Conservation (phyloP, 2,888 invertebrate species). For the Limnephilus rhombicus region DNA sequence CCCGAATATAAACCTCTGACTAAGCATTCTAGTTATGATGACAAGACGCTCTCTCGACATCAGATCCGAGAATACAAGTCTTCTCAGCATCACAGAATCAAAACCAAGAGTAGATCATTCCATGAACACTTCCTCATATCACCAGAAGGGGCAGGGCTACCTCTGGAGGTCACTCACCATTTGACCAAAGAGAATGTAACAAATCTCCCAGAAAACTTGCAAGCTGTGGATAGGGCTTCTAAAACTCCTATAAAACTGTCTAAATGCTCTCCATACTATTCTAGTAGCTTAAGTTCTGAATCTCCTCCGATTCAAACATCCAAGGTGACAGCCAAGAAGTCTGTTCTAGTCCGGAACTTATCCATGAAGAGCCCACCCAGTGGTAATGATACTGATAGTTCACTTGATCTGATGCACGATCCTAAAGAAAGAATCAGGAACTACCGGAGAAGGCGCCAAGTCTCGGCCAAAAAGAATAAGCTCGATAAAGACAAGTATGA, state of each 20-base stretch:
- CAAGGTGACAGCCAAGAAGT: slow-evolving; percentile 82
- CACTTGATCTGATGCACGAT: slow-evolving; percentile 82
- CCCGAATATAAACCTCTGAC: slow-evolving; percentile 79
- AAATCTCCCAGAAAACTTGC: slow-evolving; percentile 71
- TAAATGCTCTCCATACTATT: slow-evolving; percentile 86
- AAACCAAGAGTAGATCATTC: slow-evolving; percentile 81
- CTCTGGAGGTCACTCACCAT: slow-evolving; percentile 76
- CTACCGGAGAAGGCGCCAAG: slow-evolving; percentile 82
- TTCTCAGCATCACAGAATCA: slow-evolving; percentile 77
- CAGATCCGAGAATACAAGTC: slow-evolving; percentile 82
- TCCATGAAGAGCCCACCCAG: slow-evolving; percentile 85
- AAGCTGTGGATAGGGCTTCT: slow-evolving; percentile 55
- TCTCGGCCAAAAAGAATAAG: slow-evolving; percentile 78
- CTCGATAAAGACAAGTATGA: slow-evolving; percentile 74
- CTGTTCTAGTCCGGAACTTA: slow-evolving; percentile 79
- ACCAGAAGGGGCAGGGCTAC: slow-evolving; percentile 77
- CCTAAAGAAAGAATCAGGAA: slow-evolving; percentile 83
- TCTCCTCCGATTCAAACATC: slow-evolving; percentile 84
- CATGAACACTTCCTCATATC: slow-evolving; percentile 81
- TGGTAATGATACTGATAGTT: slow-evolving; percentile 87
- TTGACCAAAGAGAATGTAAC: slow-evolving; percentile 74
- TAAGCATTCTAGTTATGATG: slow-evolving; percentile 82
- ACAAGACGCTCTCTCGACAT: slow-evolving; percentile 80
- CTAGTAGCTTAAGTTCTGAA: slow-evolving; percentile 86
- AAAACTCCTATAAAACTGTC: slow-evolving; percentile 76